phyloP scores from a whole-genome alignment of 1,140 invertebrate species.

The Euura saliciscinereae region DNA sequence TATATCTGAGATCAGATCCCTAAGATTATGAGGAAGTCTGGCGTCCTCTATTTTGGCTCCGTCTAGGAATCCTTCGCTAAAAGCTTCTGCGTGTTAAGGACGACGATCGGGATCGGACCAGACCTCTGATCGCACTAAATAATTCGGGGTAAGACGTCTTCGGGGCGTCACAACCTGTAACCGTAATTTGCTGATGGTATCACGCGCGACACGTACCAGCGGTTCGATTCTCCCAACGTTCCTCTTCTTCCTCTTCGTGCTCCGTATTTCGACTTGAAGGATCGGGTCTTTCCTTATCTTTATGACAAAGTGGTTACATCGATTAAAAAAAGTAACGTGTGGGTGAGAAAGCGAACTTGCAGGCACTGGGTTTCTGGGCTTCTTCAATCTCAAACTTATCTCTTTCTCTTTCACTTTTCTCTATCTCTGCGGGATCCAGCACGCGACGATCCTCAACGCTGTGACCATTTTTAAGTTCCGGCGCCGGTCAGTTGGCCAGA shows the following conservation, averaged over 20 bases:
- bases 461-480: neutral
- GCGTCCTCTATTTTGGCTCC: neutral
- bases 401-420: neutral
- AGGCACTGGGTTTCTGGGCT: too few species aligned
- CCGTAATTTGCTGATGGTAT: neutral
- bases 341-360: too few species aligned
- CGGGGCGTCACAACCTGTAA: neutral
- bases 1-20: conserved; percentile 38
- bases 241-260: too few species aligned
- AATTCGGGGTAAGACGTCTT: neutral
- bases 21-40: conserved; percentile 25
- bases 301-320: conserved; percentile 8
- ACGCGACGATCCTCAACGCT: neutral
- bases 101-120: conserved; percentile 15
- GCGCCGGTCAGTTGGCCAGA: neutral
- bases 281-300: neutral
- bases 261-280: neutral
- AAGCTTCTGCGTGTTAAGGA: conserved; percentile 34
- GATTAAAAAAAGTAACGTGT: neutral
- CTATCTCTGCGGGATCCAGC: neutral
- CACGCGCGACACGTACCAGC: neutral
- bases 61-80: conserved; percentile 20
- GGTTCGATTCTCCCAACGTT: too few species aligned
- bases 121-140: neutral
- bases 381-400: too few species aligned